Percentiles rank a stretch among this genome's conserved stretches.
Evolutionary conservation across 2,888 invertebrate genomes (phyloP).

Genomic region (Yponomeuta plumbellus): DNA sequence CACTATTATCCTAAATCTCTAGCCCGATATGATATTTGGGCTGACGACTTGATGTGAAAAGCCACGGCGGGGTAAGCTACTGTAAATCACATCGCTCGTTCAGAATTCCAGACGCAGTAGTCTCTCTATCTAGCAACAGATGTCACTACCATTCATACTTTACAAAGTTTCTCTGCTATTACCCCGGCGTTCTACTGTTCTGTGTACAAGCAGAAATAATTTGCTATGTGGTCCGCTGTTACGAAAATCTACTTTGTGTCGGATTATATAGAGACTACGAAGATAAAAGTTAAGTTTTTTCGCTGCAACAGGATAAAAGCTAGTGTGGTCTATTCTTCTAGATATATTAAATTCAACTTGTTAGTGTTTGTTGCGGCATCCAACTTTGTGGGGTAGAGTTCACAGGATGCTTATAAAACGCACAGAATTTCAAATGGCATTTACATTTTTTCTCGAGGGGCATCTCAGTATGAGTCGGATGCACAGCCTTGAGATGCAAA

Average conservation of each 20-base stretch:
- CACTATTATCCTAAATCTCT: conserved; percentile 15
- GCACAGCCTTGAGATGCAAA: conserved; percentile 76
- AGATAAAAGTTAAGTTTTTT: conserved; percentile 13
- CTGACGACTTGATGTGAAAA: conserved; percentile 3
- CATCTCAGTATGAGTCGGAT: conserved; percentile 66
- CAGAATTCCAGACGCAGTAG: background rate
- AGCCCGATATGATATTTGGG: conserved; percentile 7
- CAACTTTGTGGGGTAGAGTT: conserved; percentile 17
- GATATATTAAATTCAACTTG: conserved; percentile 18
- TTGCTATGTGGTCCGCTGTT: conserved; percentile 9
- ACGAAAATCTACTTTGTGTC: conserved; percentile 12
- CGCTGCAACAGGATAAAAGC: conserved; percentile 8
- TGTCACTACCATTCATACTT: background rate
- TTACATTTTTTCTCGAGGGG: conserved; percentile 70
- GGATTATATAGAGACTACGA: conserved; percentile 12
- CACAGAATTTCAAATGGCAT: conserved; percentile 72
- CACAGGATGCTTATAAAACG: conserved; percentile 49
- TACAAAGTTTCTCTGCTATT: background rate
- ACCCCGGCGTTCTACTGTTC: background rate
- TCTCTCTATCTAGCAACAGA: background rate
- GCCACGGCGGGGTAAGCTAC: background rate
- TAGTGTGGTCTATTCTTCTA: conserved; percentile 12
- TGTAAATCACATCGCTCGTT: conserved; percentile 1
- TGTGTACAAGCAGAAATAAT: background rate
- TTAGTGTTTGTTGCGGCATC: conserved; percentile 13